Conservation (phyloP, 2,113 vertebrate species). For the Tor tambroides region DNA sequence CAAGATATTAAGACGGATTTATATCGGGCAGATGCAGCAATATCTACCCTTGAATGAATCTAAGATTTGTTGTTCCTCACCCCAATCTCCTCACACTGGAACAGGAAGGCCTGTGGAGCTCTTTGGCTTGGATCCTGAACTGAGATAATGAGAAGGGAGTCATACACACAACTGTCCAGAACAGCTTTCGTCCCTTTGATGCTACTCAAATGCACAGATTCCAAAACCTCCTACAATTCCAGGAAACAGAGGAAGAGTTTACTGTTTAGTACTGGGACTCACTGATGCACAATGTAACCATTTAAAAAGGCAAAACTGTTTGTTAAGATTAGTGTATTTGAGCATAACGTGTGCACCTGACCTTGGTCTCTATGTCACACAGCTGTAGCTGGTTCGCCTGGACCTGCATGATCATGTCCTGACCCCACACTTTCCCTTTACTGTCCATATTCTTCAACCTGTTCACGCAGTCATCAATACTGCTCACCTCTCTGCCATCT, state of each 20-base stretch:
- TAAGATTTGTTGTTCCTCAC: constrained; percentile 72
- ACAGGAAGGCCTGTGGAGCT: constrained; percentile 77
- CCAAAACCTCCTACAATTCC: constrained; percentile 81
- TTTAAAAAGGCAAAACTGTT: not conserved
- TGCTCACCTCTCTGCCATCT: constrained; percentile 72
- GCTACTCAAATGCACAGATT: constrained; percentile 73
- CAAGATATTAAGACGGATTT: not conserved
- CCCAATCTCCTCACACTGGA: constrained; percentile 85
- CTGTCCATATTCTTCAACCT: constrained; percentile 79
- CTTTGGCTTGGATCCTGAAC: constrained; percentile 68
- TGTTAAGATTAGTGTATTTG: not conserved
- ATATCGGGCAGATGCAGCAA: not conserved
- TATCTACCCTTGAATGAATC: not conserved
- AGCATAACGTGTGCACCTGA: constrained; percentile 51
- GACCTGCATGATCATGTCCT: constrained; percentile 84
- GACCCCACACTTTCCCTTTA: constrained; percentile 87
- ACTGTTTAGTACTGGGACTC: not conserved
- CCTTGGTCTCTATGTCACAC: constrained; percentile 88
- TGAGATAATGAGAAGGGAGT: constrained; percentile 80
- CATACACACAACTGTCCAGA: constrained; percentile 76
- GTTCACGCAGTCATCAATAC: constrained; percentile 73
- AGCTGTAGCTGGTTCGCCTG: constrained; percentile 76
- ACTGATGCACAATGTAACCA: not conserved
- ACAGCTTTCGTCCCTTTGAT: constrained; percentile 71
- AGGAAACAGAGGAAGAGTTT: not conserved